phyloP scores from a whole-genome alignment of 2,797 vertebrate species.

The Syngnathus rostellatus region DNA sequence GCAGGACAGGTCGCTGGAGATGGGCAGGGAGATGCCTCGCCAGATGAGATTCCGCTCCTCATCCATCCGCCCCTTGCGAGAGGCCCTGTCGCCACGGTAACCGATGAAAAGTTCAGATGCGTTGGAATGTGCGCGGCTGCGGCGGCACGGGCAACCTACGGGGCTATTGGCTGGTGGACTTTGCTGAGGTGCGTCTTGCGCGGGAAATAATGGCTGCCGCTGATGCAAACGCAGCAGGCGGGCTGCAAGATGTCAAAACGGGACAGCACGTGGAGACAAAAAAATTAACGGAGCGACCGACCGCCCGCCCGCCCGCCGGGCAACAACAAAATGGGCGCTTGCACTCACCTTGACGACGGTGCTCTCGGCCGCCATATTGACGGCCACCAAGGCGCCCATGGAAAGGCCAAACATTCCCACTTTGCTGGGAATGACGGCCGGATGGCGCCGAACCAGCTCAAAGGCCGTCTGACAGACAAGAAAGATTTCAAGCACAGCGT shows the following conservation, averaged over 20 bases:
- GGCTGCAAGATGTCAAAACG: conserved; percentile 41
- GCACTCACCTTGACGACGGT: conserved; percentile 26
- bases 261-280: too few species aligned
- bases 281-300: too few species aligned
- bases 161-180: rapidly evolving
- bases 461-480: conserved; percentile 49
- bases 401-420: conserved; percentile 61
- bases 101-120: too few species aligned
- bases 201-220: conserved; percentile 24
- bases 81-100: conserved; percentile 22
- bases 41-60: conserved; percentile 48
- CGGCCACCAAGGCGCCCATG: conserved; percentile 39
- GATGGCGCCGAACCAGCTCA: conserved; percentile 52
- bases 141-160: conserved; percentile 29
- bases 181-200: rapidly evolving
- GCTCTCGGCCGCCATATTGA: conserved; percentile 35
- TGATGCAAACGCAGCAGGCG: conserved; percentile 57
- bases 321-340: too few species aligned
- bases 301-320: neutral
- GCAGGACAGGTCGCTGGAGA: conserved; percentile 16
- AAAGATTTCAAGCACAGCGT: neutral
- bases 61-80: neutral
- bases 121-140: too few species aligned
- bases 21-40: conserved; percentile 25
- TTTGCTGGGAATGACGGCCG: conserved; percentile 46